Evolutionary conservation across 1,140 invertebrate species (phyloP).

Genomic region (Meteorus sp.): DNA sequence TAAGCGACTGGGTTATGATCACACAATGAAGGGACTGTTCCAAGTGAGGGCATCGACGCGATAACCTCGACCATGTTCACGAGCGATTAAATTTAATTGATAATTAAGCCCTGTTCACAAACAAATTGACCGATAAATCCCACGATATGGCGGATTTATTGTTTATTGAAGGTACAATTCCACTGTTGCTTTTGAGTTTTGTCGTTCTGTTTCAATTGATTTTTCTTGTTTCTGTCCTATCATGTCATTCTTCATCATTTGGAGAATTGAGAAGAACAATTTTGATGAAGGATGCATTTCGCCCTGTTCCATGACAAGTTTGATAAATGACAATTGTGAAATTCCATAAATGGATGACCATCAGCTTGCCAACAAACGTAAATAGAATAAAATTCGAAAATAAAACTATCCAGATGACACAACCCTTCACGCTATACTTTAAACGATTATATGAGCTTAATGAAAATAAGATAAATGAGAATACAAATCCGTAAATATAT

Average conservation of each 20-base stretch:
- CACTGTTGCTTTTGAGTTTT: not conserved
- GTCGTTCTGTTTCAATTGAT: not conserved
- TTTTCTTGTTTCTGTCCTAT: not conserved
- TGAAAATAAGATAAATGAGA: not conserved
- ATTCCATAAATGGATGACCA: too few relatives aligned
- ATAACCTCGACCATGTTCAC: constrained; percentile 22
- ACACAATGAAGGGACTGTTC: constrained; percentile 15
- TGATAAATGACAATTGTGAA: too few relatives aligned
- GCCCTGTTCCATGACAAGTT: too few relatives aligned
- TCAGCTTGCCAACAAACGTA: too few relatives aligned
- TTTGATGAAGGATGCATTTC: too few relatives aligned
- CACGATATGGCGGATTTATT: constrained; percentile 21
- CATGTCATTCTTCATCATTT: too few relatives aligned
- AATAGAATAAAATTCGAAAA: too few relatives aligned
- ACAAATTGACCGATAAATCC: constrained; percentile 26
- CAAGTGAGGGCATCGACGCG: not conserved
- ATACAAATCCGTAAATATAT: not conserved
- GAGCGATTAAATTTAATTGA: constrained; percentile 30
- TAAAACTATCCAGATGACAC: too few relatives aligned
- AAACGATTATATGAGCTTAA: too few relatives aligned
- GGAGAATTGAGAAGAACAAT: too few relatives aligned
- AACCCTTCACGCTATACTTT: too few relatives aligned
- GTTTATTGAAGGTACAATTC: constrained; percentile 5
- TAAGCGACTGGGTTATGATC: constrained; percentile 11
- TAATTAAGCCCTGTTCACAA: constrained; percentile 27